Evolutionary conservation across 2,113 vertebrate genomes (phyloP).

Genomic region (Ochotona curzoniae): DNA sequence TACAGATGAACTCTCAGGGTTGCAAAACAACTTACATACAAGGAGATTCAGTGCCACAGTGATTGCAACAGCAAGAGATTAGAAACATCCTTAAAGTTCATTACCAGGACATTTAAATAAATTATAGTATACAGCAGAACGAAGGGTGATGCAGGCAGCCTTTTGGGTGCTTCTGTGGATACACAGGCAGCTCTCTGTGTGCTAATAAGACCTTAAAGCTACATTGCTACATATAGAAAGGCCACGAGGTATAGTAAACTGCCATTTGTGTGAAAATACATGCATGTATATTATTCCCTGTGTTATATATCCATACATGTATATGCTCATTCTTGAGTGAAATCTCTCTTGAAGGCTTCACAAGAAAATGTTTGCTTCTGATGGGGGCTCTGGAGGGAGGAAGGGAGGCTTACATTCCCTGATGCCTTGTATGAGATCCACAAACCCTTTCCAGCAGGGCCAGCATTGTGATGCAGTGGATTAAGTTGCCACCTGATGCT

Average conservation of each 20-base stretch:
- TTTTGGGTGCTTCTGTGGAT: not conserved
- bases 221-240: not conserved
- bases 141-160: not conserved
- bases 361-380: not conserved
- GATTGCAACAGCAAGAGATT: slow-evolving; percentile 3
- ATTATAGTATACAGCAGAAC: not conserved
- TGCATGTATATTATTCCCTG: too few relatives aligned
- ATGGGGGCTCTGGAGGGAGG: not conserved
- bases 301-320: accelerated
- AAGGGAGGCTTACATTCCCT: not conserved
- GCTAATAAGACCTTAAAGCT: not conserved
- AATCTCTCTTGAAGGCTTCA: not conserved
- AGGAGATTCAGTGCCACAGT: not conserved
- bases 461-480: too few relatives aligned
- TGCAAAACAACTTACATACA: not conserved
- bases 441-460: not conserved
- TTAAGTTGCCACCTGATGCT: too few relatives aligned
- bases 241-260: not conserved
- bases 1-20: not conserved
- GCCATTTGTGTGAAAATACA: not conserved
- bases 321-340: not conserved
- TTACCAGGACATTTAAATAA: not conserved
- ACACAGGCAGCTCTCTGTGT: too few relatives aligned
- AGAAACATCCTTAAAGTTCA: not conserved
- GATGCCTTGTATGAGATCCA: accelerated